phyloP scores from a whole-genome alignment of 2,888 invertebrate genomes.

The Phorcus lineatus region DNA sequence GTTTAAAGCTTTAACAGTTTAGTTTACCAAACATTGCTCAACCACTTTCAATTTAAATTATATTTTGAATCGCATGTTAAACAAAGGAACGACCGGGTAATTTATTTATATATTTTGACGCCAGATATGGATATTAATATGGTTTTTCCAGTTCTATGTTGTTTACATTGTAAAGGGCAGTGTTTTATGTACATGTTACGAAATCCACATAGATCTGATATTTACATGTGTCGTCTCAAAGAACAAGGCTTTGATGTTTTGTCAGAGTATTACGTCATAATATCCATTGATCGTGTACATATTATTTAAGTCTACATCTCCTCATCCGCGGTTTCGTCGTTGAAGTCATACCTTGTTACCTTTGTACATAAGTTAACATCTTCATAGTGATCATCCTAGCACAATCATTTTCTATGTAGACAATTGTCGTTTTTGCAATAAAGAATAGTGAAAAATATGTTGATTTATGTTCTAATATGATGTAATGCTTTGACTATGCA shows the following conservation, averaged over 20 bases:
- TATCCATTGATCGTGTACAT: neutral
- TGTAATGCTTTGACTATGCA: neutral
- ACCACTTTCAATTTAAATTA: no score
- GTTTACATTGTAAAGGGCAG: no score
- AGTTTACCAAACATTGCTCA: no score
- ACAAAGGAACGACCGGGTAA: no score
- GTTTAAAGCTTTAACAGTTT: no score
- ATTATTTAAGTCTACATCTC: neutral
- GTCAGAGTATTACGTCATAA: neutral
- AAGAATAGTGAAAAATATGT: no score
- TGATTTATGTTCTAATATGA: no score
- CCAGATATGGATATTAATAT: no score
- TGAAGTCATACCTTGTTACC: neutral
- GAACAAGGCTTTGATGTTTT: slow-evolving; percentile 6
- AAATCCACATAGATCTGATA: slow-evolving; percentile 12
- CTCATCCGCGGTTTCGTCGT: neutral
- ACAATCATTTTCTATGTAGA: neutral
- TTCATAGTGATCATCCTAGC: neutral
- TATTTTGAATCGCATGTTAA: no score
- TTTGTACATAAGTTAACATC: neutral
- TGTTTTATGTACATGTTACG: neutral
- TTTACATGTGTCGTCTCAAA: neutral
- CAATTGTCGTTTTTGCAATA: no score
- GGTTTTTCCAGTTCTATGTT: no score
- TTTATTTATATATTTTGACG: no score